Conservation (phyloP, 2,113 vertebrate species). For the Bubo bubo region DNA sequence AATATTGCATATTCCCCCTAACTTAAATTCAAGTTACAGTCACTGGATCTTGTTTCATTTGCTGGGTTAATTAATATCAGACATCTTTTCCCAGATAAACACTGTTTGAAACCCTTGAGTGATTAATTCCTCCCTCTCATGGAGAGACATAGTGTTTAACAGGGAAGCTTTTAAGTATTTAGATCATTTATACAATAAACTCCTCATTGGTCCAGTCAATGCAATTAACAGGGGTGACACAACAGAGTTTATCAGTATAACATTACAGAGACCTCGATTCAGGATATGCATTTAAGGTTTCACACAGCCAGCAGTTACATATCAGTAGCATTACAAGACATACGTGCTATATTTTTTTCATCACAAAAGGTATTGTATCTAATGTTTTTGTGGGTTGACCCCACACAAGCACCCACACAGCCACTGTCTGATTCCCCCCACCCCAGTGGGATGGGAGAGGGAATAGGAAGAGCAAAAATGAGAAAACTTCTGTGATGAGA, state of each 20-base stretch:
- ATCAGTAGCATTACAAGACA: background rate
- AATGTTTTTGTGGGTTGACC: background rate
- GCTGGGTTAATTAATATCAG: background rate
- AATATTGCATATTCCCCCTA: background rate
- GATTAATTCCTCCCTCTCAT: background rate
- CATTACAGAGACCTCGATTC: background rate
- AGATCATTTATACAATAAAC: background rate
- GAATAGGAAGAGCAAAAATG: background rate
- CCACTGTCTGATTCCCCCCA: fast-evolving
- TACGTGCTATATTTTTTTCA: background rate
- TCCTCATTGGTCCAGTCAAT: background rate
- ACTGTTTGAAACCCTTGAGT: background rate
- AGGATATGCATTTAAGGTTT: background rate
- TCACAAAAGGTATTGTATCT: background rate
- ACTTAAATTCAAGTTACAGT: background rate
- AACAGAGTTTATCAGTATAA: background rate
- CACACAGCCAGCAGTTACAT: background rate
- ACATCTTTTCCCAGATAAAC: background rate
- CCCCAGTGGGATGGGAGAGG: background rate
- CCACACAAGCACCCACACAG: background rate
- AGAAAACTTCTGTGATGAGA: background rate
- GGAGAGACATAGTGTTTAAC: background rate
- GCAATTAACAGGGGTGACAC: background rate
- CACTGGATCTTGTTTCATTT: background rate
- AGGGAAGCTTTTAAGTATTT: background rate